Evolutionary conservation across 2,888 invertebrate species (phyloP).

Genomic region (Tubiluchus corallicola): DNA sequence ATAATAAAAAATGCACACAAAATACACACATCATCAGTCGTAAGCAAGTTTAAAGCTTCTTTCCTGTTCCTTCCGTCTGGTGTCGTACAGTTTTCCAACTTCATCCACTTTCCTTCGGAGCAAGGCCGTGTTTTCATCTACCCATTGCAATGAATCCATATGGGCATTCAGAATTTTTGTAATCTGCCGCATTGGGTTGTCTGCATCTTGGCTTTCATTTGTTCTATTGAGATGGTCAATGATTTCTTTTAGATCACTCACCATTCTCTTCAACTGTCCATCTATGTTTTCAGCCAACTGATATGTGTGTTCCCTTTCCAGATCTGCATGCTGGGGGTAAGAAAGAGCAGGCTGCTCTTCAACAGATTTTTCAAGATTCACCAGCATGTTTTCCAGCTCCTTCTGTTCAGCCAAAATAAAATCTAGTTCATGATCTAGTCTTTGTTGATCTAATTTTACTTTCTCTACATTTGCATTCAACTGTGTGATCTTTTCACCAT

Average conservation of each 20-base stretch:
- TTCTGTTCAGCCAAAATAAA: constrained; percentile 79
- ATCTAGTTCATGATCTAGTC: constrained; percentile 77
- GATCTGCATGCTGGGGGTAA: constrained; percentile 41
- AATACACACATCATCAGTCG: too few relatives aligned
- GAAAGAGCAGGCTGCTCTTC: constrained; percentile 22
- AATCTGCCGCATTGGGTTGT: constrained; percentile 78
- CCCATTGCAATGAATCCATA: constrained; percentile 87
- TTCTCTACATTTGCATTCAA: constrained; percentile 69
- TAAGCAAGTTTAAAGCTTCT: too few relatives aligned
- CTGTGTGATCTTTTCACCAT: constrained; percentile 77
- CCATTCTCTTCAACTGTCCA: constrained; percentile 79
- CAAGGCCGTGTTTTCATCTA: constrained; percentile 61
- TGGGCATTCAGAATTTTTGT: constrained; percentile 85
- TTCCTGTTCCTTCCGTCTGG: constrained; percentile 54
- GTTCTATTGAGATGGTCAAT: constrained; percentile 82
- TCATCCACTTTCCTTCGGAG: constrained; percentile 61
- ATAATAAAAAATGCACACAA: too few relatives aligned
- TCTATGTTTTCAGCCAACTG: constrained; percentile 73
- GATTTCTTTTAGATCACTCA: constrained; percentile 80
- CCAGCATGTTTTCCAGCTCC: constrained; percentile 68
- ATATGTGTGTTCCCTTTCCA: constrained; percentile 77
- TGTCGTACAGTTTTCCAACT: constrained; percentile 46
- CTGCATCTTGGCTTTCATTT: constrained; percentile 42
- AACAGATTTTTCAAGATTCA: constrained; percentile 61
- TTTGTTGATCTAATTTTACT: constrained; percentile 70